Evolutionary conservation across 2,113 vertebrate genomes (phyloP), one percentile per base, ranked within the genome.

Genomic region (Eulacestoma nigropectus): DNA sequence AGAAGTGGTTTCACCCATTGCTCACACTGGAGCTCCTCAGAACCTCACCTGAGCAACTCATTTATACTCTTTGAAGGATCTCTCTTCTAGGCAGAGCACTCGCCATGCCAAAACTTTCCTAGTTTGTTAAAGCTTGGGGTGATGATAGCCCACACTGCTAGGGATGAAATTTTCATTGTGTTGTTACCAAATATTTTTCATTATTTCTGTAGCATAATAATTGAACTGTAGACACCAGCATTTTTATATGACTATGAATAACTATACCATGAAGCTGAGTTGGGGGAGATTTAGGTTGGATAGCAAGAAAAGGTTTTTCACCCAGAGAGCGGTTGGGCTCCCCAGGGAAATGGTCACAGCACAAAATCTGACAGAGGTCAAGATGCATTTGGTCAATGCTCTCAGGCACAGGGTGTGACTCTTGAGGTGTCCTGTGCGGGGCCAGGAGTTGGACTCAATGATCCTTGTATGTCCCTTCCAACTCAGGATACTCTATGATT

Each of bases 331-430:
- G 18, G 5, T 0, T 20, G 44, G 1, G 44, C 52, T 69, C 41
- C 14, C 17, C 14, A 16, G 39, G 11, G 25, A 11, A 79, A 8
- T 4, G 27, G 30, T 11, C n/a, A 62, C 70, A 62, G 55, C 25
- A n/a, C 20, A 12, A 41, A 75, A 39, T 4, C 3, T 27, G 47
- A 19, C 30, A 35, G 30, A 68, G 30, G 11, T 29, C 47, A 27
- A 47, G 30, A 2, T 41, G 16, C 0, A 0, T 76, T 76, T 69
- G 30, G n/a, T 1, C 25, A 42, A 16, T 32, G 18, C 47, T 55
- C 25, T 60, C 47, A 53, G n/a, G 25, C n/a, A 46, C 21, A 27
- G 10, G 14, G 6, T 76, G 39, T 53, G n/a, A 30, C n/a, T 41
- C 53, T 30, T 30, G 12, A 30, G 4, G 14, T 32, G 62, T 53